A percentile compares a stretch with the other conserved stretches of the same genome.
These are phyloP conservation scores for Lithosia quadra DNA, from an alignment of 2,888 invertebrate species.

Conservation along the genomic window DNA sequence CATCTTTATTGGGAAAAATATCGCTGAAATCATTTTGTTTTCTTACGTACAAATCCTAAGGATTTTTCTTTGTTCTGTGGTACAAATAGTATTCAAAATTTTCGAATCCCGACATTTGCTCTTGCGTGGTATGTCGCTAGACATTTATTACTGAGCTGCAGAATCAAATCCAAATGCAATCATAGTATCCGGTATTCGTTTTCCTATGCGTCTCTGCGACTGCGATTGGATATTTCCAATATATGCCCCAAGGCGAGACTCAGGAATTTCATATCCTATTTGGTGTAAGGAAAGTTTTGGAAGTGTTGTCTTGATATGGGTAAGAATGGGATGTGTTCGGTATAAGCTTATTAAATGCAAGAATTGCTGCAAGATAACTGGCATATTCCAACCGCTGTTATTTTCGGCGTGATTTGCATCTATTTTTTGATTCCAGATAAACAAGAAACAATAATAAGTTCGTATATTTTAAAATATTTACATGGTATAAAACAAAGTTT, in stretches of 20 bases:
- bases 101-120: constrained; percentile 18
- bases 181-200: constrained; percentile 61
- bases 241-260: constrained; percentile 62
- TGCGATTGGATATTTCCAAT: constrained; percentile 71
- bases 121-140: constrained; percentile 4
- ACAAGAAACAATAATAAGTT: background rate
- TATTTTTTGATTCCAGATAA: no score
- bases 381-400: background rate
- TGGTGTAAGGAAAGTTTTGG: constrained; percentile 34
- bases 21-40: no score
- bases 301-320: background rate
- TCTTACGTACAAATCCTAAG: no score
- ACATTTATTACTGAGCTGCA: constrained; percentile 30
- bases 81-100: background rate
- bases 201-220: constrained; percentile 59
- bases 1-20: no score
- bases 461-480: background rate
- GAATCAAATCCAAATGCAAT: constrained; percentile 70
- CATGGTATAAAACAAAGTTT: no score
- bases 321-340: background rate
- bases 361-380: no score
- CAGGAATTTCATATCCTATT: constrained; percentile 63
- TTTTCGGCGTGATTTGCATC: no score
- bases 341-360: background rate
- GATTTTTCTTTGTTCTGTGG: no score